Evolutionary conservation across 1,140 invertebrate genomes (phyloP), one percentile per base, ranked within the genome.

Genomic region (Eriosoma lanigerum): DNA sequence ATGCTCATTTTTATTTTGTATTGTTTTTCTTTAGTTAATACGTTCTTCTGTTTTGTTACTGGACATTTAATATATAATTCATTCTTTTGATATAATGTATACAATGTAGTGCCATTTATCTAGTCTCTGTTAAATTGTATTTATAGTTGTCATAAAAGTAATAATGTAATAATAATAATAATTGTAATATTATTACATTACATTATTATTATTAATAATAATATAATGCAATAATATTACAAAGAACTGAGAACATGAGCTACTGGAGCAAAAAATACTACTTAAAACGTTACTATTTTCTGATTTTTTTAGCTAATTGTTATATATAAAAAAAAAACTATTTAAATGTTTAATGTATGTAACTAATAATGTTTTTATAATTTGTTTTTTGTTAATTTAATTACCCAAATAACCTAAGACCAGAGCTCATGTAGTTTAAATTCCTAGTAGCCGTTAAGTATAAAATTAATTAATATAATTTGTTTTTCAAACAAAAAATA

Each of bases 1-100:
- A 78, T 78, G 75, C 75, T 78, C 75, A 78, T 78, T 76, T 76
- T 76, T 46, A 62, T 78, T 78, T 78, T 78, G 17, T 78, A 78
- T 78, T 78, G 75, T 60, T 78, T 78, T 72, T 46, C 24, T 62
- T 62, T 78, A 78, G 75, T 78, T 78, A 75, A 78, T 62, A 48
- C 29, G 17, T 62, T 62, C 75, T 78, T 60, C 75, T 78, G 75
- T 78, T 78, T 78, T 78, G 75, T 78, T 78, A 78, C 75, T 78
- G 38, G 75, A 62, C 3, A 56, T 54, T 38, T 54, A 21, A 46
- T 58, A 68, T 1, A 68, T 72, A 52, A 72, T 52, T 8, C 66
- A 48, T 72, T 38, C 9, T 72, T n/a, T 29, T 5, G 12, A n/a
- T 56, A 24, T 56, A n/a, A 24, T 9, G 54, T 52, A 52, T 26